Conservation (phyloP, 92 coral and sea anemone species). For the Parazoanthus swiftii region DNA sequence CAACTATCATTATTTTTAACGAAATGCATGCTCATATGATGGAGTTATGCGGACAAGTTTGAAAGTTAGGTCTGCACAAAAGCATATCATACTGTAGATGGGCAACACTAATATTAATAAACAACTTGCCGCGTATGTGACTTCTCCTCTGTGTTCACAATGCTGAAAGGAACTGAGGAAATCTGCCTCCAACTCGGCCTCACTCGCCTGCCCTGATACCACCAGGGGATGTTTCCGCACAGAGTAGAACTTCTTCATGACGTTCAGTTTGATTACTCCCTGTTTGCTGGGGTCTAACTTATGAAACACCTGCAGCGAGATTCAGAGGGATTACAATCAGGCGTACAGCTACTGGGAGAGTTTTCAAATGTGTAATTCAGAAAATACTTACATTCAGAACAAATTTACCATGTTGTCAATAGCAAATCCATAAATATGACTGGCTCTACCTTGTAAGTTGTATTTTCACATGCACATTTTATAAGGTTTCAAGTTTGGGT, state of each 20-base stretch:
- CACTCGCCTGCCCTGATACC: constrained; percentile 76
- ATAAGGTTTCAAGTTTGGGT: no score
- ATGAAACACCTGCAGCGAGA: constrained; percentile 74
- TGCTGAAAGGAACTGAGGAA: constrained; percentile 81
- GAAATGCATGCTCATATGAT: neutral
- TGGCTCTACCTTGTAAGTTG: no score
- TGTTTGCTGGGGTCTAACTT: constrained; percentile 91
- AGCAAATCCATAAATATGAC: no score
- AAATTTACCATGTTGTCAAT: no score
- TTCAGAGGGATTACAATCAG: neutral
- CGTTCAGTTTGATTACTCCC: constrained; percentile 80
- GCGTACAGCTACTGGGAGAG: no score
- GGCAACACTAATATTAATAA: neutral
- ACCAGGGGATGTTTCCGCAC: constrained; percentile 90
- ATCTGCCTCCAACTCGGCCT: constrained; percentile 70
- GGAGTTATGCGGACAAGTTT: neutral
- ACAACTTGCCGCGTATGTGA: constrained; percentile 81
- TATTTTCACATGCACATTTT: no score
- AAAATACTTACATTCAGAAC: no score
- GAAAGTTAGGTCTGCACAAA: no score
- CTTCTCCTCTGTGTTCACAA: constrained; percentile 86
- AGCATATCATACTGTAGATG: no score
- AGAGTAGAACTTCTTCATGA: constrained; percentile 84
- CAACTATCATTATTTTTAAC: neutral
- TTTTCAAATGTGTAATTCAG: neutral